These are phyloP conservation scores for Nyctibius grandis DNA, from an alignment of 2,797 vertebrate species.

Conservation along the genomic window DNA sequence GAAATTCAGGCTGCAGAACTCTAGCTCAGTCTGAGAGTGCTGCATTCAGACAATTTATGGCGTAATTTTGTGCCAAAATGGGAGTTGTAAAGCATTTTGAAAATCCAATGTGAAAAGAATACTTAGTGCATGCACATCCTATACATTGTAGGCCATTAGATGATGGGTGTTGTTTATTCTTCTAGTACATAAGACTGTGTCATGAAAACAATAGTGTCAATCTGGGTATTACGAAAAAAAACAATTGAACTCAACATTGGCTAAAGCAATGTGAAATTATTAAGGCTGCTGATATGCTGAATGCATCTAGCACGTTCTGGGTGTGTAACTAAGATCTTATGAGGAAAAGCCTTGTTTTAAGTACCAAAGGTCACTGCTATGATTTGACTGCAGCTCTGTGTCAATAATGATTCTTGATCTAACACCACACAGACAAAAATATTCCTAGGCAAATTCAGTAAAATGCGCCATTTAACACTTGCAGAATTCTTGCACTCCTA, in stretches of 20 bases:
- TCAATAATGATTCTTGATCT: slow-evolving; percentile 46
- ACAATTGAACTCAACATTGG: neutral
- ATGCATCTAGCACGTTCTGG: neutral
- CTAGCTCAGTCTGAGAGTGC: neutral
- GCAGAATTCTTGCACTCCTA: neutral
- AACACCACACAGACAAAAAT: neutral
- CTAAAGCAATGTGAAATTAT: slow-evolving; percentile 26
- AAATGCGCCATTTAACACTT: slow-evolving; percentile 1
- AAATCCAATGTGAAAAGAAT: slow-evolving; percentile 33
- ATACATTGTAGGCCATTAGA: neutral
- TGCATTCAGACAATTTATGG: neutral
- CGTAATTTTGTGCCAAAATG: neutral
- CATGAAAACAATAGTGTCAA: neutral
- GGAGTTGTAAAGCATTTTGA: slow-evolving; percentile 5
- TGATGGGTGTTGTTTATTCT: slow-evolving; percentile 19
- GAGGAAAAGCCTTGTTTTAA: slow-evolving; percentile 48
- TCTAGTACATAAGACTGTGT: slow-evolving; percentile 4
- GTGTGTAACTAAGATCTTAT: slow-evolving; percentile 37
- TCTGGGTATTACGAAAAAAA: slow-evolving; percentile 3
- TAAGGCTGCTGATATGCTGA: neutral
- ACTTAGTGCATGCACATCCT: neutral
- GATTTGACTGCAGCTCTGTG: slow-evolving; percentile 42
- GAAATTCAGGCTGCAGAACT: neutral
- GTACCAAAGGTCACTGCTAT: slow-evolving; percentile 2
- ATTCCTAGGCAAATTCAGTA: neutral